Evolutionary conservation across 2,888 invertebrate genomes (phyloP).

Genomic region (Torymus texanus): DNA sequence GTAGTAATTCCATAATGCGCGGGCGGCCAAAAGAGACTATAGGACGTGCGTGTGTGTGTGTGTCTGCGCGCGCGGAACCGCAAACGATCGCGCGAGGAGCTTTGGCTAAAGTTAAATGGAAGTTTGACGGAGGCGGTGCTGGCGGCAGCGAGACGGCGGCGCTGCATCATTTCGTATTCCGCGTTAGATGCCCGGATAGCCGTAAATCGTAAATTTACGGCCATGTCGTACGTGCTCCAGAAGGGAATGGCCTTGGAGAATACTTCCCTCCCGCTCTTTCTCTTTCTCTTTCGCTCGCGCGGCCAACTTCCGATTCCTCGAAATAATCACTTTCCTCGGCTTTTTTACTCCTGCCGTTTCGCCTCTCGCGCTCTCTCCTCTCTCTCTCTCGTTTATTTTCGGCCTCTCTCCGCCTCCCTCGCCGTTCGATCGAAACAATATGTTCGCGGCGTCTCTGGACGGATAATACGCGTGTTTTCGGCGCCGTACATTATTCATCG

Average conservation of each 20-base stretch:
- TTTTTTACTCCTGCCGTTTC: neutral
- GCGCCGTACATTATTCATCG: conserved; percentile 42
- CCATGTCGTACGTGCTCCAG: conserved; percentile 59
- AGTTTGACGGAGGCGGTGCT: conserved; percentile 53
- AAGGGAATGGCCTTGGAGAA: conserved; percentile 57
- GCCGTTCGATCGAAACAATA: neutral
- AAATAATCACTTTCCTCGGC: conserved; percentile 49
- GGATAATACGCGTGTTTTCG: conserved; percentile 10
- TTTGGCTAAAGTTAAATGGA: conserved; percentile 60
- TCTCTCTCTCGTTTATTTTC: conserved; percentile 5
- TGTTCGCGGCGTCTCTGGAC: neutral
- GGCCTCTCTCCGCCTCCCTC: neutral
- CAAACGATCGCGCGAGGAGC: conserved; percentile 45
- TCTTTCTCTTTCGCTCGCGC: neutral
- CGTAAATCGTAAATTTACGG: conserved; percentile 63
- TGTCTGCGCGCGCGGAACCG: conserved; percentile 33
- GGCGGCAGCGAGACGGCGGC: conserved; percentile 32
- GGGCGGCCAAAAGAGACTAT: neutral
- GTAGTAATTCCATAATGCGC: conserved; percentile 36
- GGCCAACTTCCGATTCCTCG: conserved; percentile 52
- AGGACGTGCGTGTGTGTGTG: neutral
- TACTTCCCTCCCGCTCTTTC: conserved; percentile 7
- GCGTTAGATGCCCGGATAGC: conserved; percentile 59
- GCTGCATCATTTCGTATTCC: conserved; percentile 60
- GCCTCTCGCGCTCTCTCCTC: neutral